phyloP scores from a whole-genome alignment of 2,113 vertebrate genomes.

The Sylvietta virens region DNA sequence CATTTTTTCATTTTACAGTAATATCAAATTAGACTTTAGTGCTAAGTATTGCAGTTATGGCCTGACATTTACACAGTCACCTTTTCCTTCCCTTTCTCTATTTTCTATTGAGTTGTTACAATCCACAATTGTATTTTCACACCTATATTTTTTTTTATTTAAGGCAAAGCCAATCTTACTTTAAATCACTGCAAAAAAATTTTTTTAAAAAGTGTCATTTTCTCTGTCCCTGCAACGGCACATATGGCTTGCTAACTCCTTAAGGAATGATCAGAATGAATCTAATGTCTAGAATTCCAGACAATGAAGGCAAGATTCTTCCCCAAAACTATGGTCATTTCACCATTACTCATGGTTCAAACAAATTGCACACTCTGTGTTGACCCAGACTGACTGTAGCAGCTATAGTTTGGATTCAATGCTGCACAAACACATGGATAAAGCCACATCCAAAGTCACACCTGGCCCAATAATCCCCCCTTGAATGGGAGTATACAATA shows the following conservation, averaged over 20 bases:
- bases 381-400: neutral
- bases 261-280: neutral
- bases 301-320: neutral
- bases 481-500: neutral
- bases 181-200: neutral
- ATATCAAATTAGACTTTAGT: neutral
- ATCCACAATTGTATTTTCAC: neutral
- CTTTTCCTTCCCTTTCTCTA: neutral
- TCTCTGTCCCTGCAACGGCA: neutral
- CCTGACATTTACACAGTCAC: constrained; percentile 3
- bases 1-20: neutral
- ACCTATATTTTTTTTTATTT: neutral
- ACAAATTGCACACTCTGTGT: neutral
- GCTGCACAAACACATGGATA: neutral
- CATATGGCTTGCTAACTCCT: neutral
- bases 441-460: neutral
- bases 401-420: neutral
- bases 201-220: neutral
- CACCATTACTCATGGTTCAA: neutral
- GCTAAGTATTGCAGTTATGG: neutral
- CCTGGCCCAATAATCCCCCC: neutral
- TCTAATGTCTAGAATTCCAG: neutral
- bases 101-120: constrained; percentile 2
- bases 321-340: neutral
- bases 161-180: neutral